A percentile compares a stretch with the other conserved stretches of the same genome.
Conservation (phyloP, 2,888 invertebrate species). For the Hanleya hanleyi region DNA sequence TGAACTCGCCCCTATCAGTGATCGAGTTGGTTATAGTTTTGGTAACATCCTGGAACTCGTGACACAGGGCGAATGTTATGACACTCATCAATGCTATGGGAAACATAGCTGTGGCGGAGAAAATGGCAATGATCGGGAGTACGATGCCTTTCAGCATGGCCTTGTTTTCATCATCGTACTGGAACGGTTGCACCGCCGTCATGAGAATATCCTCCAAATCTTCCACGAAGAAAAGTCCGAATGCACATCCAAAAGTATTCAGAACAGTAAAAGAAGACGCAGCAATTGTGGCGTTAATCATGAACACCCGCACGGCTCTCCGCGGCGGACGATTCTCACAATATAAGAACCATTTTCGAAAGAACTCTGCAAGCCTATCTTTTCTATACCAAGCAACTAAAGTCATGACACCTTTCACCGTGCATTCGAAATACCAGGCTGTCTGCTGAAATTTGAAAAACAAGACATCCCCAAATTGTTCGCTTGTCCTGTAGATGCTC, state of each 20-base stretch:
- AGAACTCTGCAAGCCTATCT: conserved; percentile 38
- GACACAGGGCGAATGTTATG: neutral
- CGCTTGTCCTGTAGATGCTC: neutral
- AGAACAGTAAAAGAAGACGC: neutral
- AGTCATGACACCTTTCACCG: conserved; percentile 33
- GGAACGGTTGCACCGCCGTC: neutral
- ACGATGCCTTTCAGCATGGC: neutral
- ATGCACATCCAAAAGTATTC: neutral
- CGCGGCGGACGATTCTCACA: neutral
- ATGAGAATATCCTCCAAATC: neutral
- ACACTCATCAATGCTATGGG: neutral
- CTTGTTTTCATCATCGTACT: neutral
- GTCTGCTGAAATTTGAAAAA: conserved; percentile 48
- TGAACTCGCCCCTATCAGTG: neutral
- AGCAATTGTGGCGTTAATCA: neutral
- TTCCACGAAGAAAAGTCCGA: neutral
- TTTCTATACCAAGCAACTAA: conserved; percentile 36
- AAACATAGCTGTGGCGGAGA: neutral
- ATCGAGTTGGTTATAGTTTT: neutral
- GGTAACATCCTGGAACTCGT: neutral
- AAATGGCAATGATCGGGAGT: neutral
- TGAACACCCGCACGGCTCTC: neutral
- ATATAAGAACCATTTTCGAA: conserved; percentile 29
- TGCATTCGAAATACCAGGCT: conserved; percentile 44
- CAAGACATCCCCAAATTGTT: conserved; percentile 35